These are phyloP conservation scores for Pituophis catenifer DNA, from an alignment of 2,113 vertebrate genomes.

Conservation along the genomic window DNA sequence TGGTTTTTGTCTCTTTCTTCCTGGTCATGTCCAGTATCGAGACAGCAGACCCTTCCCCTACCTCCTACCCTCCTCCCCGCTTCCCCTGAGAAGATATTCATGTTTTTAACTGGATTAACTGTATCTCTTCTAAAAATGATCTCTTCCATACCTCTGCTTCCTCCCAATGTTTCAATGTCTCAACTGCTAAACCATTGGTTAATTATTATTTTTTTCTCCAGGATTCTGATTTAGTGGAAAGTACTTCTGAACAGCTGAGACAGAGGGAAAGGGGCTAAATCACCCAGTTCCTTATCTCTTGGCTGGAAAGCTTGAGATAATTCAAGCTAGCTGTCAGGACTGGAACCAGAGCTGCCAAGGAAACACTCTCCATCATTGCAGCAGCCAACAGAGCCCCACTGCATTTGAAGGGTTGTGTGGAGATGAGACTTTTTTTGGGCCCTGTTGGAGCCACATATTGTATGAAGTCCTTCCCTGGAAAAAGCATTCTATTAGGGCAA, in stretches of 20 bases:
- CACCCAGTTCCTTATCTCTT: neutral
- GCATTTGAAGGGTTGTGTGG: neutral
- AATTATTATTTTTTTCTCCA: neutral
- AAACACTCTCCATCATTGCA: neutral
- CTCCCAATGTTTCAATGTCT: neutral
- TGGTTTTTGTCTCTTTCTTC: no score
- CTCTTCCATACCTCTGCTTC: neutral
- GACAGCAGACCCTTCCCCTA: neutral
- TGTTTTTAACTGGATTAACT: neutral
- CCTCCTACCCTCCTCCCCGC: neutral
- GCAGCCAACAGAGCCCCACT: neutral
- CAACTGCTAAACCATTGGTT: neutral
- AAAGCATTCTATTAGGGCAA: neutral
- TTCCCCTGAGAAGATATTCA: neutral
- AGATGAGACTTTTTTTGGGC: neutral
- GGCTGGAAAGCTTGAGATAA: neutral
- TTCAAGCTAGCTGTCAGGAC: neutral
- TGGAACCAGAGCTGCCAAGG: neutral
- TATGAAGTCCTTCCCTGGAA: no score
- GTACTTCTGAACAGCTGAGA: neutral
- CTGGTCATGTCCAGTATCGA: neutral
- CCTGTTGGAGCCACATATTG: neutral
- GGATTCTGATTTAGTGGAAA: neutral
- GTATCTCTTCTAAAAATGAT: neutral
- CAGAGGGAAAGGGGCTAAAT: neutral